Evolutionary conservation across 1,140 invertebrate species (phyloP).

Genomic region (Semibalanus balanoides): DNA sequence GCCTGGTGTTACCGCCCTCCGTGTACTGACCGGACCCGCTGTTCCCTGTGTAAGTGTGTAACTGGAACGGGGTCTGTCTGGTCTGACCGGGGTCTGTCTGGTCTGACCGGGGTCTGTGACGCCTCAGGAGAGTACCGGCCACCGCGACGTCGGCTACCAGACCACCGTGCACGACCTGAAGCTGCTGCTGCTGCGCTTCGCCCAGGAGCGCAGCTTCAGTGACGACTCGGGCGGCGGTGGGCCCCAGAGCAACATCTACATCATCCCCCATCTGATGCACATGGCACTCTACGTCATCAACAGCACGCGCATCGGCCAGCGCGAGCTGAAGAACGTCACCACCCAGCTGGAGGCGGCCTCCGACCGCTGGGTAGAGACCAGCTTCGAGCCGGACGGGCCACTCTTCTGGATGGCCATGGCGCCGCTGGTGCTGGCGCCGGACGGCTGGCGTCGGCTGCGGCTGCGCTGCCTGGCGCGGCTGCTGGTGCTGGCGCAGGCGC

Average conservation of each 20-base stretch:
- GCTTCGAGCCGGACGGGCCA: constrained; percentile 77
- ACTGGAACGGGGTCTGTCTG: no score
- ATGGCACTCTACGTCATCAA: constrained; percentile 91
- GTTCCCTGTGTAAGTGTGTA: no score
- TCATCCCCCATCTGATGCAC: constrained; percentile 85
- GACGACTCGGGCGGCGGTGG: constrained; percentile 94
- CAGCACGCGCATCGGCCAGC: constrained; percentile 17
- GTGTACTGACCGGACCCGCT: no score
- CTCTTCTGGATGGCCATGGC: constrained; percentile 70
- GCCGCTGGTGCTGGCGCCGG: constrained; percentile 56
- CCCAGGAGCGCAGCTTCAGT: constrained; percentile 87
- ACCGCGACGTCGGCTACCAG: constrained; percentile 65
- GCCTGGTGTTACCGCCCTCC: constrained; percentile 18
- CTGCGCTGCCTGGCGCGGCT: constrained; percentile 59
- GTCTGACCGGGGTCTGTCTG: no score
- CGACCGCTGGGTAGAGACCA: constrained; percentile 51
- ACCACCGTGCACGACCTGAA: constrained; percentile 90
- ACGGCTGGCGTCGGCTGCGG: constrained; percentile 41
- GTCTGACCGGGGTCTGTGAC: constrained; percentile 23
- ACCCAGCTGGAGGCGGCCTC: constrained; percentile 46
- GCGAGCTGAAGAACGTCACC: constrained; percentile 55
- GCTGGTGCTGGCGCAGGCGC: constrained; percentile 59
- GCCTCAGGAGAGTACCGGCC: constrained; percentile 23
- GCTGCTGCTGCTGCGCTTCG: constrained; percentile 72
- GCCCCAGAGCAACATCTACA: constrained; percentile 91